These are phyloP conservation scores for Intellagama lesueurii DNA, from an alignment of 2,797 vertebrate genomes.

Conservation along the genomic window DNA sequence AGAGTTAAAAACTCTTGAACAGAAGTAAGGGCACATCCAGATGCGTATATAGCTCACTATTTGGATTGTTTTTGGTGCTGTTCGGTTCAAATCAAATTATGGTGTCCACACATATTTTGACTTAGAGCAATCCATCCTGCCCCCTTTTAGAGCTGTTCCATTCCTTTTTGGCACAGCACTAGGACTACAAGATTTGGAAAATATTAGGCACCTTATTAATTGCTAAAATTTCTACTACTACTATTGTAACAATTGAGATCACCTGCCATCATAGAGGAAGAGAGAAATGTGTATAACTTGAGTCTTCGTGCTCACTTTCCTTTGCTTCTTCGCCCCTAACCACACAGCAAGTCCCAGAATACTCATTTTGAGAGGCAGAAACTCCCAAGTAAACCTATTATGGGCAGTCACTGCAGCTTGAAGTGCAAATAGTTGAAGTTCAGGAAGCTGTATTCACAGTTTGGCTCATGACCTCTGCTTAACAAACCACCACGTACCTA, in stretches of 20 bases:
- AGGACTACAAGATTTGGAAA: not conserved
- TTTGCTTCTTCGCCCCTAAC: not conserved
- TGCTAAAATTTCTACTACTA: not conserved
- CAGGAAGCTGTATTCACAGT: constrained; percentile 37
- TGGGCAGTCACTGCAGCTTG: not conserved
- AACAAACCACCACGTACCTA: constrained; percentile 33
- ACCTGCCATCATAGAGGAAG: not conserved
- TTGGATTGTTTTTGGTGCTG: no score
- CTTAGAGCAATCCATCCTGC: no score
- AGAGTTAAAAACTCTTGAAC: not conserved
- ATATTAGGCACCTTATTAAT: not conserved
- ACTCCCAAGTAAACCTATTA: not conserved
- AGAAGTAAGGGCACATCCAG: not conserved
- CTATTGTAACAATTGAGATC: not conserved
- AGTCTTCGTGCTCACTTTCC: not conserved
- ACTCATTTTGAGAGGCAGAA: constrained; percentile 13
- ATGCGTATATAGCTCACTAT: no score
- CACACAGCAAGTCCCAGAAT: not conserved
- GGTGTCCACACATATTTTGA: no score
- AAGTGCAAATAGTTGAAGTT: not conserved
- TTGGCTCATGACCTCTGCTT: constrained; percentile 62
- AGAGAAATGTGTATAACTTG: not conserved
- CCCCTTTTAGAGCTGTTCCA: no score
- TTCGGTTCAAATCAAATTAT: no score
- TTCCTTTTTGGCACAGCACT: no score